Percentiles rank a stretch among this genome's conserved stretches.
phyloP scores from a whole-genome alignment of 2,113 vertebrate species.

The Eulacestoma nigropectus region DNA sequence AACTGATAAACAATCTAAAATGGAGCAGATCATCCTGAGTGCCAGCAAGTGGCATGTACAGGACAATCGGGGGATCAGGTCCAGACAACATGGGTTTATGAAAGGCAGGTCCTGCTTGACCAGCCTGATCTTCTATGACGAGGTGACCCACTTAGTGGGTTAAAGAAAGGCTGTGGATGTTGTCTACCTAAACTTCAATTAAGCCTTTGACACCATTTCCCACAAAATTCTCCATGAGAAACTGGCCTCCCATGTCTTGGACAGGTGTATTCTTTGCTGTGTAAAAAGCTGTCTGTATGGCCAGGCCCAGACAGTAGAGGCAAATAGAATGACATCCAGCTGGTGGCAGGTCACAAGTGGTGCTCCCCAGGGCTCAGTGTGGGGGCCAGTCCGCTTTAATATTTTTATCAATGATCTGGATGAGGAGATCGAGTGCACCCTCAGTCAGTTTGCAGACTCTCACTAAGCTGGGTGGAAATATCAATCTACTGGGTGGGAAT shows the following conservation, averaged over 20 bases:
- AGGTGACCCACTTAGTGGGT: background rate
- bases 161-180: background rate
- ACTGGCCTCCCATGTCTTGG: background rate
- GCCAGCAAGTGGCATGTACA: background rate
- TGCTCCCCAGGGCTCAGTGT: background rate
- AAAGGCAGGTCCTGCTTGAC: background rate
- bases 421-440: accelerated
- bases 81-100: background rate
- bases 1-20: background rate
- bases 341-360: background rate
- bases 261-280: accelerated
- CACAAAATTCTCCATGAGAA: background rate
- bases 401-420: background rate
- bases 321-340: background rate
- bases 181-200: background rate
- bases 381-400: background rate
- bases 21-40: background rate
- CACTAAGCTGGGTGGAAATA: accelerated
- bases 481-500: background rate
- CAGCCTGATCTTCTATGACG: background rate
- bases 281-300: background rate
- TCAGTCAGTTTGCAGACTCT: background rate
- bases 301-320: background rate
- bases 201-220: background rate
- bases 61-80: background rate